These are phyloP conservation scores for Saccostrea glomerata DNA, from an alignment of 1,140 invertebrate species.

Conservation along the genomic window DNA sequence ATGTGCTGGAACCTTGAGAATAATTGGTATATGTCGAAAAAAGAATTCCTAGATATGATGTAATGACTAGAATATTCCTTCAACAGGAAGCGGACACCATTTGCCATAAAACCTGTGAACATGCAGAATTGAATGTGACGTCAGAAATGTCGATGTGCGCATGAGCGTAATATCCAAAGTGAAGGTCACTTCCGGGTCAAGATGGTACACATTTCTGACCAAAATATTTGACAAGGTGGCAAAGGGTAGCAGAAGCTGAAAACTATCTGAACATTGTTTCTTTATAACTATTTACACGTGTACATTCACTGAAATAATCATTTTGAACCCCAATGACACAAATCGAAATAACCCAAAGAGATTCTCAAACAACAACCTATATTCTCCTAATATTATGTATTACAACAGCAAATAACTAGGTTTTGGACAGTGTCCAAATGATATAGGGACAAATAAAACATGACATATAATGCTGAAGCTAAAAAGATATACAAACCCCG, in stretches of 20 bases:
- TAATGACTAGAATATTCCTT: conserved; percentile 33
- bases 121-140: conserved; percentile 71
- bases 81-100: conserved; percentile 24
- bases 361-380: not conserved
- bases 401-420: not conserved
- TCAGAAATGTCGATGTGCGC: conserved; percentile 58
- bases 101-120: conserved; percentile 60
- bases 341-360: conserved; percentile 11
- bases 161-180: conserved; percentile 38
- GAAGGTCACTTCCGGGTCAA: conserved; percentile 45
- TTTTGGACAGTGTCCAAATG: not conserved
- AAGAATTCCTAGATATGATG: conserved; percentile 42
- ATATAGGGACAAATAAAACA: not conserved
- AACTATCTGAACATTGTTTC: not conserved
- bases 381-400: not conserved
- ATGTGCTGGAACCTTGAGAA: not conserved
- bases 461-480: not conserved
- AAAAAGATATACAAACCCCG: conserved; percentile 65
- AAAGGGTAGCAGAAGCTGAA: not conserved
- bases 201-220: conserved; percentile 43
- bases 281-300: not conserved
- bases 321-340: not conserved
- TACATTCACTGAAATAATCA: not conserved
- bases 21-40: not conserved
- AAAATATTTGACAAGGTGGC: conserved; percentile 50